Conservation (phyloP, 2,797 vertebrate species). For the Lepidocolaptes lacrymiger region DNA sequence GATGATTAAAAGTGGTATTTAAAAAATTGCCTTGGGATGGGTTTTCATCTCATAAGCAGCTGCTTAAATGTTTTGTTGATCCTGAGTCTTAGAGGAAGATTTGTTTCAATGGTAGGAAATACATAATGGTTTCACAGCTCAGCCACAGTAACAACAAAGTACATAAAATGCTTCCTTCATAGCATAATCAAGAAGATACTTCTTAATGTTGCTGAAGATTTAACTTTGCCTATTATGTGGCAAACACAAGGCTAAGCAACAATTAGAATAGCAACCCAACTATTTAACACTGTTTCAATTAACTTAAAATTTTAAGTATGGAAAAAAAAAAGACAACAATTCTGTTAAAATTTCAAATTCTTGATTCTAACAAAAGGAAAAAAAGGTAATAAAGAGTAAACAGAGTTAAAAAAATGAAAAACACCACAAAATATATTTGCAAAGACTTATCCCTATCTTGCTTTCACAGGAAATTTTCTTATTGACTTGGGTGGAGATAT, state of each 20-base stretch:
- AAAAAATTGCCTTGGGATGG: background rate
- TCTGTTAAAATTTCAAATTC: background rate
- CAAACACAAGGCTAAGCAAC: background rate
- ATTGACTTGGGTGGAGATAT: background rate
- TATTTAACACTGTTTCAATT: background rate
- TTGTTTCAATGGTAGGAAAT: background rate
- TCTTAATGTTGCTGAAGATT: background rate
- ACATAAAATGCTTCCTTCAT: background rate
- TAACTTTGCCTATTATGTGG: background rate
- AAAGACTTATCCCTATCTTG: background rate
- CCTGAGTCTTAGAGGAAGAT: background rate
- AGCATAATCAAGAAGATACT: background rate
- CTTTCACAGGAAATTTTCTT: background rate
- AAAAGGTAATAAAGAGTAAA: background rate
- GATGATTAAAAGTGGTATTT: background rate
- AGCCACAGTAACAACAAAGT: background rate
- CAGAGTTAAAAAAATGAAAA: background rate
- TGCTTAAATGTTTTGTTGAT: slow-evolving; percentile 21
- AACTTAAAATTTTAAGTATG: background rate
- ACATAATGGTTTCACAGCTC: background rate
- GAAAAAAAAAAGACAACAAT: background rate
- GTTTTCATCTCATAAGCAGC: slow-evolving; percentile 11
- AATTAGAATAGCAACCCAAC: background rate
- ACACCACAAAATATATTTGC: background rate
- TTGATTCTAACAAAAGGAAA: background rate